phyloP scores from a whole-genome alignment of 2,113 vertebrate species.

The Alces alces region DNA sequence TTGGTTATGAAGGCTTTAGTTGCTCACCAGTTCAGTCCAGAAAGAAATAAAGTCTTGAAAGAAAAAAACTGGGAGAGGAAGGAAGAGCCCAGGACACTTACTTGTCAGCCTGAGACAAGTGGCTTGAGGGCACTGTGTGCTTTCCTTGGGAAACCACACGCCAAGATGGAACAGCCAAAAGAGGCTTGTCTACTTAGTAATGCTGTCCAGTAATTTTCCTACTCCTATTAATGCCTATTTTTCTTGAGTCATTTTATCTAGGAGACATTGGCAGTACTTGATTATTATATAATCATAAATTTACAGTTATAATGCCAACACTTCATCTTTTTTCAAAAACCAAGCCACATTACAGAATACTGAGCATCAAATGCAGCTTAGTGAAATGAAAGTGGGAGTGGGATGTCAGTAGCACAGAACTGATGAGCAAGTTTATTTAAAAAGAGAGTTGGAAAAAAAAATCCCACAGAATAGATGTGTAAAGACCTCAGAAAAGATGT shows the following conservation, averaged over 20 bases:
- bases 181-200: background rate
- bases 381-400: background rate
- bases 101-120: background rate
- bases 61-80: background rate
- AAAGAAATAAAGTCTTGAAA: background rate
- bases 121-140: background rate
- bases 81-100: background rate
- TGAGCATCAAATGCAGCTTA: background rate
- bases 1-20: background rate
- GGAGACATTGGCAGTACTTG: background rate
- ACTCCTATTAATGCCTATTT: slow-evolving; percentile 22
- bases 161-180: background rate
- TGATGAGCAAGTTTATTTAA: background rate
- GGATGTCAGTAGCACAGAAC: background rate
- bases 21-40: background rate
- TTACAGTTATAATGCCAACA: background rate
- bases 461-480: background rate
- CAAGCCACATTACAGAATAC: background rate
- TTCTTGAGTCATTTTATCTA: slow-evolving; percentile 42
- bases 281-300: background rate
- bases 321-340: background rate
- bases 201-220: background rate
- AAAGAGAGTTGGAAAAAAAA: background rate
- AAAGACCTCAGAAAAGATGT: background rate
- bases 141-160: background rate